A percentile compares a stretch with the other conserved stretches of the same genome.
phyloP scores from a whole-genome alignment of 1,140 invertebrate genomes.

The Musca domestica region DNA sequence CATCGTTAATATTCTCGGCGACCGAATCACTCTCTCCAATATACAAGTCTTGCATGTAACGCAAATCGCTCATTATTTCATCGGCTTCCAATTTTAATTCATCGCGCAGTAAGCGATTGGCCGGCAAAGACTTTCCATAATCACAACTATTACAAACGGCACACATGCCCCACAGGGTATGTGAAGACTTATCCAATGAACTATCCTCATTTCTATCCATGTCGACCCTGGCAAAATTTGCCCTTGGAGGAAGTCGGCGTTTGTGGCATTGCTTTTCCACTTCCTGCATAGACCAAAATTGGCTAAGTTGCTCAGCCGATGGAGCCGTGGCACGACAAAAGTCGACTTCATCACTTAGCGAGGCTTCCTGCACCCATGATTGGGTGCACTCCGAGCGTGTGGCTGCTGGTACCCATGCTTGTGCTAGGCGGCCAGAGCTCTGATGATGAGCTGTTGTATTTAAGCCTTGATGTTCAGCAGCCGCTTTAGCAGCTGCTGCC shows the following conservation, averaged over 20 bases:
- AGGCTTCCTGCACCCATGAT: background rate
- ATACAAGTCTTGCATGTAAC: conserved; percentile 52
- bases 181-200: conserved; percentile 14
- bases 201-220: conserved; percentile 8
- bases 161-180: conserved; percentile 39
- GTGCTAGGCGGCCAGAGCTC: background rate
- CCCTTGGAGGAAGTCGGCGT: background rate
- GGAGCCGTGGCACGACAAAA: conserved; percentile 3
- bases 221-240: background rate
- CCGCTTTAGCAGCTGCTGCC: conserved; percentile 18
- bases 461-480: conserved; percentile 1
- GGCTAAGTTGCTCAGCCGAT: background rate
- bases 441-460: background rate
- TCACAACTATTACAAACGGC: conserved; percentile 30
- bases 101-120: conserved; percentile 33
- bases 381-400: background rate
- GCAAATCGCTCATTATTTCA: conserved; percentile 56
- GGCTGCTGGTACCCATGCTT: background rate
- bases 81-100: conserved; percentile 54
- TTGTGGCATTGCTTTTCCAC: conserved; percentile 33
- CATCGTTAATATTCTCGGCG: conserved; percentile 10
- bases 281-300: conserved; percentile 37
- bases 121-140: conserved; percentile 27
- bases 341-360: conserved; percentile 18
- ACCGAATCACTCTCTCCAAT: conserved; percentile 25